phyloP scores from a whole-genome alignment of 2,797 vertebrate genomes.

The Dipus sagitta region DNA sequence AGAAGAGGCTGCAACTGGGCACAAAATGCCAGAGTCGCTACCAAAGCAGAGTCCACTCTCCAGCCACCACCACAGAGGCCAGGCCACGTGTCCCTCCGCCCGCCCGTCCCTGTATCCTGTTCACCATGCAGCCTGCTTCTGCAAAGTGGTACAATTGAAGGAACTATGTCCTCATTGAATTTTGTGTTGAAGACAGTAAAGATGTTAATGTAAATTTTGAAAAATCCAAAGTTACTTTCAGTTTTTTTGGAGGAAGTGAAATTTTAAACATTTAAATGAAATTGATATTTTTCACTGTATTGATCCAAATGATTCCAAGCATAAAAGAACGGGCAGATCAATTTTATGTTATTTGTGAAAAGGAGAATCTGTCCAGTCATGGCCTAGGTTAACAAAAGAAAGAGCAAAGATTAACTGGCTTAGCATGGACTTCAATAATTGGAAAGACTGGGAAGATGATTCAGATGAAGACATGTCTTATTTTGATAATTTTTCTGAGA shows the following conservation, averaged over 20 bases:
- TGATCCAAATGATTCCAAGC: slow-evolving; percentile 97
- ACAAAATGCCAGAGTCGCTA: slow-evolving; percentile 65
- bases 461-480: too few relatives aligned
- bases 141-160: slow-evolving; percentile 98
- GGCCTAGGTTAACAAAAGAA: slow-evolving; percentile 98
- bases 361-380: slow-evolving; percentile 95
- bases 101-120: slow-evolving; percentile 74
- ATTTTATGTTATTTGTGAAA: slow-evolving; percentile 97
- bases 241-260: slow-evolving; percentile 96
- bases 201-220: slow-evolving; percentile 96
- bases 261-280: slow-evolving; percentile 96
- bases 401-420: slow-evolving; percentile 90
- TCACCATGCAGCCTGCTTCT: slow-evolving; percentile 93
- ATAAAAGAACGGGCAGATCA: slow-evolving; percentile 98
- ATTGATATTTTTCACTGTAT: slow-evolving; percentile 97
- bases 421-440: too few relatives aligned
- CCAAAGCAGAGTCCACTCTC: slow-evolving; percentile 57
- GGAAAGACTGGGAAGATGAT: too few relatives aligned
- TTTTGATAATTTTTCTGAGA: too few relatives aligned
- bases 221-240: slow-evolving; percentile 96
- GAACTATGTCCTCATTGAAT: slow-evolving; percentile 97
- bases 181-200: slow-evolving; percentile 98
- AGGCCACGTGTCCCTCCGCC: slow-evolving; percentile 66
- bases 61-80: slow-evolving; percentile 68
- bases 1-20: slow-evolving; percentile 71